Base-by-base conservation (phyloP, 2,888 invertebrate species). In the Tridacna gigas region DNA sequence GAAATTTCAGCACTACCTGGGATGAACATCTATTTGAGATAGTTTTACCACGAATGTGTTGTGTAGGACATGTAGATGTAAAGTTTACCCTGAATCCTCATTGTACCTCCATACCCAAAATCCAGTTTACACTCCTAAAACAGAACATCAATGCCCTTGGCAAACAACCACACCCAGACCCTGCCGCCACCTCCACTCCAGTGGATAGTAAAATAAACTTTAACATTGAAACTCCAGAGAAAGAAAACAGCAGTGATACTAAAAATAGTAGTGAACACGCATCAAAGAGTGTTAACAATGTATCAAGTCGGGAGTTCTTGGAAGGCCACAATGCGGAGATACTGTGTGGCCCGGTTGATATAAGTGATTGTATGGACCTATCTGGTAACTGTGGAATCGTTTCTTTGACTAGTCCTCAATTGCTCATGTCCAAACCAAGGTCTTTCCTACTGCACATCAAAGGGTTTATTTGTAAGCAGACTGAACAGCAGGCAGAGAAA, bases 1-100 rank as follows among this genome's bases (percentile, higher is more conserved):
- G n/a, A 4, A 61, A 48, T 85, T 87, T n/a, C 92, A 96, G 96
- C 75, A 96, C 97, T 28, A 98, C 98, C 20, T 98, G 98, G 97
- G 98, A 98, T 93, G 98, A 98, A 93, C 98, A 98, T 92, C 96
- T 98, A 45, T 97, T 98, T 91, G 98, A 98, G 94, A 95, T 98
- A 12, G 97, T 98, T 0, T 94, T 98, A 77, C 97, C 98, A 0
- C 96, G 97, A 88, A 97, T 97, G 7, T 93, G 93, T 74, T 96
- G 96, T 56, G 95, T 98, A 79, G 98, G 98, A n/a, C 98, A 98
- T 92, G 97, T 98, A 37, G 98, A 98, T 94, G 96, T 98, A 69
- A 97, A 97, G 88, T 98, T 98, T 93, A 97, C 97, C 0, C 95
- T 98, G 51, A 97, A 97, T 93, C 96, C 97, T 9, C 96, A 97